A percentile compares a stretch with the other conserved stretches of the same genome.
These are phyloP conservation scores for Sussaba pulchella DNA, from an alignment of 2,888 invertebrate genomes.

Conservation along the genomic window DNA sequence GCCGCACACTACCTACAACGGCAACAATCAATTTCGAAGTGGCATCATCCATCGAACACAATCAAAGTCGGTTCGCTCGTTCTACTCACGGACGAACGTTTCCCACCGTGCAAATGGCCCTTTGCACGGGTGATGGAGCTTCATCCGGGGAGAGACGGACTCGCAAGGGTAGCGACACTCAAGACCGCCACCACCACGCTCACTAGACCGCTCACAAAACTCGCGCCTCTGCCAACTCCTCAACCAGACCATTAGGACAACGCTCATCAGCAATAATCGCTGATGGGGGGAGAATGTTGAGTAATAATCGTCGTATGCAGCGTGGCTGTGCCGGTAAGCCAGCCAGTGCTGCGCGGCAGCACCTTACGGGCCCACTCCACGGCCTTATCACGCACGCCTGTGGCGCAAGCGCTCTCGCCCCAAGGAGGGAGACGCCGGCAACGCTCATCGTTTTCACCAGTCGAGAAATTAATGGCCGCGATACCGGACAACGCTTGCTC, in stretches of 20 bases:
- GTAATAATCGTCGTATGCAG: too few species aligned
- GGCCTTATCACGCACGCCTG: too few species aligned
- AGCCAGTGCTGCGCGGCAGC: too few species aligned
- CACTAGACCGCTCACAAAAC: conserved; percentile 65
- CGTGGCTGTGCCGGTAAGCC: too few species aligned
- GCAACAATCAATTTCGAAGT: conserved; percentile 48
- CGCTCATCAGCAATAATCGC: background rate
- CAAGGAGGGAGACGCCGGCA: too few species aligned
- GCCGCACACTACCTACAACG: conserved; percentile 47
- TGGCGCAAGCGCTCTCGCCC: too few species aligned
- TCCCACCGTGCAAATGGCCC: conserved; percentile 68
- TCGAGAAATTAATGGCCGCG: too few species aligned
- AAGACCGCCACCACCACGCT: conserved; percentile 64
- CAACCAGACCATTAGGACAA: background rate
- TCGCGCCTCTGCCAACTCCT: conserved; percentile 49
- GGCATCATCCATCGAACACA: conserved; percentile 33
- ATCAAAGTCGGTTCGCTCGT: conserved; percentile 47
- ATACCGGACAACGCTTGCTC: too few species aligned
- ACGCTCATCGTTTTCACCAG: too few species aligned
- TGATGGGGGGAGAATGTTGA: conserved; percentile 34
- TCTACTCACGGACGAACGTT: conserved; percentile 64
- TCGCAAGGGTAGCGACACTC: conserved; percentile 67
- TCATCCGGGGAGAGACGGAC: conserved; percentile 70
- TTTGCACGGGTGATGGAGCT: conserved; percentile 64
- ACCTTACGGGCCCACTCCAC: too few species aligned